Evolutionary conservation across 2,888 invertebrate species (phyloP), one percentile per base, ranked within the genome.

Genomic region (Dyspetes luteomarginatus): DNA sequence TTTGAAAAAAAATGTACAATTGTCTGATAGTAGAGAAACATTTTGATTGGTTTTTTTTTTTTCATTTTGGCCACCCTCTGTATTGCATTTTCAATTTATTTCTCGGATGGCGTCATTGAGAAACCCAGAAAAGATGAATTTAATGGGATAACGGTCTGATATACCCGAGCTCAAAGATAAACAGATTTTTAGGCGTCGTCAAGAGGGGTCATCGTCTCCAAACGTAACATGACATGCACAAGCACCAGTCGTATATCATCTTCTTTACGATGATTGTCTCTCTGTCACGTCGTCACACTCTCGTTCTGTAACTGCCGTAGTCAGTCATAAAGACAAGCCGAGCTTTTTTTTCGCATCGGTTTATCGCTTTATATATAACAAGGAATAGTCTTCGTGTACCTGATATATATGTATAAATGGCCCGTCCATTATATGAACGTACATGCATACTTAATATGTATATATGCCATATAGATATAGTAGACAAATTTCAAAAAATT

Each of bases 221-320:
- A 17, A 17, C 48, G 3, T 17, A 15, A 36, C 28, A 28, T n/a
- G n/a, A n/a, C 36, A 41, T 58, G 43, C 48, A 12, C 17, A 15
- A 60, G 55, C 77, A 56, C 60, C 28, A 82, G 78, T 82, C 83
- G 75, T 85, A 85, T 83, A 83, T 86, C 83, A 85, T 77, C 77
- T 69, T 48, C 69, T 84, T 83, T 83, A 85, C 81, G 81, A 82
- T 80, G 83, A 84, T 85, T 85, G 85, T 86, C 81, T 80, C 81
- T 77, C 80, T 75, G 86, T 84, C 84, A 82, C 62, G 75, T 82
- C 79, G 81, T 81, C 82, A 75, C 74, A 71, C 67, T 82, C 68
- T 74, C 67, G 55, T 71, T 80, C 64, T n/a, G 68, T 77, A 74
- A 74, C 65, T 69, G 62, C 41, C 45, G 24, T 56, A 50, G 65